phyloP scores from a whole-genome alignment of 2,888 invertebrate species.

The Gymnocheta viridis region DNA sequence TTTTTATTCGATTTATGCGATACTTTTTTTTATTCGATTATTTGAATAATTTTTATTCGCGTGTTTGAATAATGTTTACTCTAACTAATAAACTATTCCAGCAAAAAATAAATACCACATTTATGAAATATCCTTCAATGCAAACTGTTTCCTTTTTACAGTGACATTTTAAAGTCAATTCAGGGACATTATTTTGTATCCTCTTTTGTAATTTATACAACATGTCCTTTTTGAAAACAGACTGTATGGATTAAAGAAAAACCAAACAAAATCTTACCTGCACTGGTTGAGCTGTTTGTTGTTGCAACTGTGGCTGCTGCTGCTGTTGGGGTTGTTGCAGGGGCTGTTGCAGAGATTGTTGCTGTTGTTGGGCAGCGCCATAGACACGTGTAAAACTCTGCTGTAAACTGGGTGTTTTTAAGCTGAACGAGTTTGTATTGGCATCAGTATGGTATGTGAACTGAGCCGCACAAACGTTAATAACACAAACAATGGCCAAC shows the following conservation, averaged over 20 bases:
- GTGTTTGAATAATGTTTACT: neutral
- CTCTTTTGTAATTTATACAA: neutral
- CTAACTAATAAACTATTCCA: too few species aligned
- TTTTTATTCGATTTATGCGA: too few species aligned
- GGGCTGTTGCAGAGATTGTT: slow-evolving; percentile 63
- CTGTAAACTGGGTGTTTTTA: slow-evolving; percentile 80
- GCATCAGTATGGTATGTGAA: slow-evolving; percentile 80
- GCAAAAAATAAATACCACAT: too few species aligned
- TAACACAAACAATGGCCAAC: slow-evolving; percentile 64
- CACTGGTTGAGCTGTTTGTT: slow-evolving; percentile 53
- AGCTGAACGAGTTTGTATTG: slow-evolving; percentile 79
- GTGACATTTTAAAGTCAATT: neutral
- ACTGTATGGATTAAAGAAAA: neutral
- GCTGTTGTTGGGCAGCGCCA: slow-evolving; percentile 74
- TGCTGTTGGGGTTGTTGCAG: slow-evolving; percentile 60
- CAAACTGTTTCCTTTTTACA: too few species aligned
- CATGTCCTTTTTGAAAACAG: neutral
- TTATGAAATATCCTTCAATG: neutral
- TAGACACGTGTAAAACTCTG: slow-evolving; percentile 81
- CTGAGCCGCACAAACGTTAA: slow-evolving; percentile 74
- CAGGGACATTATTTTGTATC: neutral
- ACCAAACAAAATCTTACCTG: slow-evolving; percentile 37
- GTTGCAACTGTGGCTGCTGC: slow-evolving; percentile 66
- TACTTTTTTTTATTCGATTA: neutral
- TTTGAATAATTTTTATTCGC: neutral